Base-by-base conservation (phyloP, 1,140 invertebrate species). In the Platorchestia sp. region DNA sequence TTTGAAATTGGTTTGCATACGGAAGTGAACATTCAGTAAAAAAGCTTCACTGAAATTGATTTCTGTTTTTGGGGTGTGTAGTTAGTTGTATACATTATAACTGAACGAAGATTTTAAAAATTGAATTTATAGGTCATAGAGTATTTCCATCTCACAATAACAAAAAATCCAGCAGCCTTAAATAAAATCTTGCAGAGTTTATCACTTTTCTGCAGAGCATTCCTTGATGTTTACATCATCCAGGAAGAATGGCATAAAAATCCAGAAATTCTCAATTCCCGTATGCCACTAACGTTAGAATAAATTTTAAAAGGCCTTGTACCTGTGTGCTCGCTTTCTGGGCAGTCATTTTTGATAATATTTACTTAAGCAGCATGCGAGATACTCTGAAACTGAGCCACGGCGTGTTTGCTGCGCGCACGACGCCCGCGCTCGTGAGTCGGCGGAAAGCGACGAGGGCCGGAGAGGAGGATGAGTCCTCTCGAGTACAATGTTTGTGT, bases 311-410 rank as follows among this genome's bases (percentile, higher is more conserved):
- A 75, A 75, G 59, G 36, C 59, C 59, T 75, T 75, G 59, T 75
- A 36, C 59, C 59, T 75, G 59, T 75, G 59, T 75, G 59, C 59
- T 75, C 59, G 59, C 59, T 75, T 75, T 75, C 59, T 75, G 59
- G 27, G 59, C 59, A 89, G 87, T 89, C 87, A 89, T 89, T 89
- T 89, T 42, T 44, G 43, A 89, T 89, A 89, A 89, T 89, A 89
- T 89, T 89, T 89, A 89, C 87, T 43, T 41, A 89, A 89, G n/a
- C 87, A 89, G 10, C 0, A 89, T 89, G 87, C 41, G 14, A 89
- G 59, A 75, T 75, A 75, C 59, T 75, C n/a, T 89, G 43, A 89
- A 44, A 89, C 87, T 44, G 43, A 89, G 87, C 87, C 43, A 44
- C 87, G 87, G 87, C 43, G 87, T 44, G 43, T 89, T 42, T 0